These are phyloP conservation scores for Aplochiton taeniatus DNA, from an alignment of 2,797 vertebrate species.

Conservation along the genomic window DNA sequence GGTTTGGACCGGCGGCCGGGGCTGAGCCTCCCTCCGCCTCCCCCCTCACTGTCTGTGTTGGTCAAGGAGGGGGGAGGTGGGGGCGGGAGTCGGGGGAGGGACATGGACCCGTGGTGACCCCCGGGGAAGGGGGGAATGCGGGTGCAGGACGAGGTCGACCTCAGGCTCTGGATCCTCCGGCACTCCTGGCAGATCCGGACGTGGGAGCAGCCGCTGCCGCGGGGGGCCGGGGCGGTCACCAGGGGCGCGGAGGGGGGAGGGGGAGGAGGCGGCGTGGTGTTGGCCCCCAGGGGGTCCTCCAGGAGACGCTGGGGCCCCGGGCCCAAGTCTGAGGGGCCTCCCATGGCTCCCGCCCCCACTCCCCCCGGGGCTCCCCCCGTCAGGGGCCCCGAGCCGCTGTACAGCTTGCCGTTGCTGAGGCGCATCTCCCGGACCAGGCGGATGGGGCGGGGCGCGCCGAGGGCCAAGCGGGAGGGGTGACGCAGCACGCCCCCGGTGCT, in stretches of 20 bases:
- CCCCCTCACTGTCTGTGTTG: constrained; percentile 74
- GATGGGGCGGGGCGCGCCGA: constrained; percentile 76
- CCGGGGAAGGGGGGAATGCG: constrained; percentile 47
- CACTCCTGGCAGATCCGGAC: constrained; percentile 92
- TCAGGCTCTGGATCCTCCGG: constrained; percentile 84
- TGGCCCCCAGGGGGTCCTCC: constrained; percentile 68
- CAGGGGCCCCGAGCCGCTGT: constrained; percentile 72
- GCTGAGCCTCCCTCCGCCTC: constrained; percentile 49
- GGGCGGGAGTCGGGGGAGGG: constrained; percentile 66
- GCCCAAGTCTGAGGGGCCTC: constrained; percentile 63
- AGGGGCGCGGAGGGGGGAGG: constrained; percentile 37
- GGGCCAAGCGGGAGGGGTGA: constrained; percentile 74
- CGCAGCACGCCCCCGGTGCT: constrained; percentile 63
- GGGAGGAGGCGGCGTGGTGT: constrained; percentile 37
- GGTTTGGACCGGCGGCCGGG: constrained; percentile 58
- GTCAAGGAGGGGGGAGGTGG: constrained; percentile 65
- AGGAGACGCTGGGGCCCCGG: constrained; percentile 77
- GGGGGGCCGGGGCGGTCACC: constrained; percentile 59
- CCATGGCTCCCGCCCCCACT: constrained; percentile 3
- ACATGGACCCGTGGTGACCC: constrained; percentile 51
- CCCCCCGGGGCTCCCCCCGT: constrained; percentile 40
- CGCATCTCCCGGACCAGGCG: constrained; percentile 85
- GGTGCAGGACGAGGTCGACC: constrained; percentile 49
- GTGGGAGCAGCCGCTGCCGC: constrained; percentile 81
- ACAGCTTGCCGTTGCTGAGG: constrained; percentile 89